These are phyloP conservation scores for Poecilia gillii DNA, from an alignment of 2,797 vertebrate genomes.

Conservation along the genomic window DNA sequence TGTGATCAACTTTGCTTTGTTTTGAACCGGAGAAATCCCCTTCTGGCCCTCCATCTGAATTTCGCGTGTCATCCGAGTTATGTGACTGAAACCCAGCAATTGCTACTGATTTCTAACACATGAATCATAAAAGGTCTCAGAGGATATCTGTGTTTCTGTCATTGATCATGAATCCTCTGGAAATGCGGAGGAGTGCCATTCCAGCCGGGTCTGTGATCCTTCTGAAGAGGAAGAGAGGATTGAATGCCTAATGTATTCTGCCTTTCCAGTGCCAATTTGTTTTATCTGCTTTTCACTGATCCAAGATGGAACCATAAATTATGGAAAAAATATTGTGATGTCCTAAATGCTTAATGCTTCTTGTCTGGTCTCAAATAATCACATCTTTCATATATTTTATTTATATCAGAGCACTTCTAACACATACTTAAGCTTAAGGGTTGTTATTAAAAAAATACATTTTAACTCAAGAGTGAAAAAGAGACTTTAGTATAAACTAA, in stretches of 20 bases:
- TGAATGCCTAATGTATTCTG: conserved; percentile 53
- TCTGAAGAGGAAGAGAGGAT: conserved; percentile 35
- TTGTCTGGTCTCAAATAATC: conserved; percentile 11
- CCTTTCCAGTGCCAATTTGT: conserved; percentile 29
- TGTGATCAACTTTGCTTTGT: too few species aligned
- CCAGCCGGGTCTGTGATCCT: conserved; percentile 23
- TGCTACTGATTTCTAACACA: conserved; percentile 51
- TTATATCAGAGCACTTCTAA: background rate
- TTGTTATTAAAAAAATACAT: background rate
- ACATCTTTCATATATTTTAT: background rate
- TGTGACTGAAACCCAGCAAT: too few species aligned
- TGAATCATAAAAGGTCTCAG: conserved; percentile 36
- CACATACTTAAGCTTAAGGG: background rate
- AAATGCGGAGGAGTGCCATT: conserved; percentile 44
- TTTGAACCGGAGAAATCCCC: too few species aligned
- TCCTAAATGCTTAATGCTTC: conserved; percentile 29
- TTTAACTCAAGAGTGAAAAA: background rate
- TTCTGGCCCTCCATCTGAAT: too few species aligned
- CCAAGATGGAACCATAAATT: conserved; percentile 41
- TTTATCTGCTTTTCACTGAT: conserved; percentile 26
- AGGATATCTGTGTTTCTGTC: conserved; percentile 35
- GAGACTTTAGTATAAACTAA: background rate
- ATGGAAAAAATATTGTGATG: conserved; percentile 30
- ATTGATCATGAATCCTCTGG: conserved; percentile 44
- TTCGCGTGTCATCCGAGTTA: too few species aligned